phyloP scores from a whole-genome alignment of 2,113 vertebrate genomes.

The Asarcornis scutulata region DNA sequence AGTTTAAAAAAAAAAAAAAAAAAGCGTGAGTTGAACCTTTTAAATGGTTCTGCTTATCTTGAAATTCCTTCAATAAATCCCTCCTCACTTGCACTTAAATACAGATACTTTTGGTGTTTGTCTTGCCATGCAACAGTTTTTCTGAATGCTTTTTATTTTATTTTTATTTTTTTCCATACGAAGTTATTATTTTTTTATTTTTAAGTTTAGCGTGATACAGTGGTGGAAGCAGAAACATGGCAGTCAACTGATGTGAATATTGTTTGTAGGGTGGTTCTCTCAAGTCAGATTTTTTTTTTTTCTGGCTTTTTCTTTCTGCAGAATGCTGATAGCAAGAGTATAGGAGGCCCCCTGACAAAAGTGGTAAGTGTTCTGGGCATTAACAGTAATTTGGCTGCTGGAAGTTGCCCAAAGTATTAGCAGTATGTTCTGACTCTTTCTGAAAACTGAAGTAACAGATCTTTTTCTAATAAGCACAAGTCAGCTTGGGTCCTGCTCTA shows the following conservation, averaged over 20 bases:
- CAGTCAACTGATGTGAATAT: neutral
- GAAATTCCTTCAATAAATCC: neutral
- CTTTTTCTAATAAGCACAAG: neutral
- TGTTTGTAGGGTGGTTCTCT: neutral
- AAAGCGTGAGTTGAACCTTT: neutral
- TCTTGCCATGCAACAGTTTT: neutral
- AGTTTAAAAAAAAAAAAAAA: too few relatives aligned
- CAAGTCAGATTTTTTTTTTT: neutral
- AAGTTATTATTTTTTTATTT: neutral
- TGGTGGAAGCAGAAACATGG: neutral
- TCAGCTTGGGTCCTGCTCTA: neutral
- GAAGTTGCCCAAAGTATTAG: conserved; percentile 43
- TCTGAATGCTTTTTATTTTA: neutral
- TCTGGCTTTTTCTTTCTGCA: neutral
- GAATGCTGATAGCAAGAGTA: neutral
- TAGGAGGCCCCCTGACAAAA: neutral
- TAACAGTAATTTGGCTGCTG: conserved; percentile 49
- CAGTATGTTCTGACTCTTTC: neutral
- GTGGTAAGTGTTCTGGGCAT: neutral
- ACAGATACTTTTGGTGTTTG: neutral
- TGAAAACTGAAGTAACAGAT: conserved; percentile 29
- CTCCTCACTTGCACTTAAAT: neutral
- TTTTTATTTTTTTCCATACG: accelerated
- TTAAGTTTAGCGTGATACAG: neutral
- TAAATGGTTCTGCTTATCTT: neutral